Percentiles rank a stretch among this genome's conserved stretches.
These are phyloP conservation scores for Perdita meconis DNA, from an alignment of 2,888 invertebrate genomes.

Conservation along the genomic window DNA sequence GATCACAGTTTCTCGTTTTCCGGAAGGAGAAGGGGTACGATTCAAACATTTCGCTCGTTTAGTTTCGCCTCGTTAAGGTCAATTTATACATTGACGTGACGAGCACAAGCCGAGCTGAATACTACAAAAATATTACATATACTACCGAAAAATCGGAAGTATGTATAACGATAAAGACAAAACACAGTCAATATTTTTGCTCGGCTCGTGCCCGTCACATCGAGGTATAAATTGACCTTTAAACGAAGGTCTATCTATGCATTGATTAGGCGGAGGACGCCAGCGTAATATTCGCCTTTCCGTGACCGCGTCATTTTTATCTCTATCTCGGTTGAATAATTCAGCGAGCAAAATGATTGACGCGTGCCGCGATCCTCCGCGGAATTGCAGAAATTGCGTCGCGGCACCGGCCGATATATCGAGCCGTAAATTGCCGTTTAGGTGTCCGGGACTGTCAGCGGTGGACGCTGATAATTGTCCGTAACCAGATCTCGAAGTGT, in stretches of 20 bases:
- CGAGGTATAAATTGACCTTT: no score
- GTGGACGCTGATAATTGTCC: constrained; percentile 50
- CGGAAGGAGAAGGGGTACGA: no score
- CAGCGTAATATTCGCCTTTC: neutral
- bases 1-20: no score
- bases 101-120: no score
- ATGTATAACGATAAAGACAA: no score
- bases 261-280: neutral
- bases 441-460: neutral
- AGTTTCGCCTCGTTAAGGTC: constrained; percentile 1
- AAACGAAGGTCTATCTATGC: neutral
- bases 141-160: no score
- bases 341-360: constrained; percentile 7
- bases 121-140: no score
- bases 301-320: constrained; percentile 2
- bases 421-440: constrained; percentile 21
- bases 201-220: no score
- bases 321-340: constrained; percentile 4
- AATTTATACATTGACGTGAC: no score
- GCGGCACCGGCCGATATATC: neutral
- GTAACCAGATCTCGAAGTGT: constrained; percentile 25
- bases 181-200: no score
- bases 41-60: neutral
- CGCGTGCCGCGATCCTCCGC: neutral
- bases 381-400: constrained; percentile 37